Evolutionary conservation across 2,113 vertebrate genomes (phyloP), one percentile per base, ranked within the genome.

Genomic region (Pyxicephalus adspersus): DNA sequence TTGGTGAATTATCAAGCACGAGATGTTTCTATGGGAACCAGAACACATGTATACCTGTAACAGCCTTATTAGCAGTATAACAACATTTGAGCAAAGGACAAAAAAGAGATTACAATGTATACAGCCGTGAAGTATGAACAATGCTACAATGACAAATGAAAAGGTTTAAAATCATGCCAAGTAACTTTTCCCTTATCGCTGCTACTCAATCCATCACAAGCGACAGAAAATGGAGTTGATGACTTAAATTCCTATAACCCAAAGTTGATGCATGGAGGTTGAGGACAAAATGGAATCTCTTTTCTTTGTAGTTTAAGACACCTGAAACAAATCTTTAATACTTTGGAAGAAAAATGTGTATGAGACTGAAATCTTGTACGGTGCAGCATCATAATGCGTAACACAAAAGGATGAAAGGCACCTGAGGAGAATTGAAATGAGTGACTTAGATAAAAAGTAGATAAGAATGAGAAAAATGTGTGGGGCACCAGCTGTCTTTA

Each of bases 251-350:
- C 23, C 55, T 54, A 58, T 17, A 57, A 20, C 20, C 22, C 70
- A 16, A 23, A 20, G 26, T 58, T 73, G 70, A 73, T 58, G 28
- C n/a, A 73, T 73, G 17, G 70, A 28, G 52, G 52, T n/a, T 22
- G 28, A 38, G 70, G 28, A 22, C 4, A 73, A 58, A 73, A 73
- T 73, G 54, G 70, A 73, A 57, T 73, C 28, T 34, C 70, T 34
- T 73, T 73, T 57, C 70, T 73, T 73, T 73, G 70, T 73, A 73
- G 70, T 58, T 34, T 73, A 34, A 73, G 70, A 34, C 52, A 73
- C 70, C 54, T 73, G 70, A 73, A 73, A 73, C 18, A 73, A 55
- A 73, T 73, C 25, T 58, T 54, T 73, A 73, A 73, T 58, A 73
- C 70, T 57, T 34, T 31, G 54, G 11, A 58, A 58, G 54, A 73